Percentiles rank a stretch among this genome's conserved stretches.
Conservation (phyloP, 2,113 vertebrate genomes). For the Pelvicachromis taeniatus region DNA sequence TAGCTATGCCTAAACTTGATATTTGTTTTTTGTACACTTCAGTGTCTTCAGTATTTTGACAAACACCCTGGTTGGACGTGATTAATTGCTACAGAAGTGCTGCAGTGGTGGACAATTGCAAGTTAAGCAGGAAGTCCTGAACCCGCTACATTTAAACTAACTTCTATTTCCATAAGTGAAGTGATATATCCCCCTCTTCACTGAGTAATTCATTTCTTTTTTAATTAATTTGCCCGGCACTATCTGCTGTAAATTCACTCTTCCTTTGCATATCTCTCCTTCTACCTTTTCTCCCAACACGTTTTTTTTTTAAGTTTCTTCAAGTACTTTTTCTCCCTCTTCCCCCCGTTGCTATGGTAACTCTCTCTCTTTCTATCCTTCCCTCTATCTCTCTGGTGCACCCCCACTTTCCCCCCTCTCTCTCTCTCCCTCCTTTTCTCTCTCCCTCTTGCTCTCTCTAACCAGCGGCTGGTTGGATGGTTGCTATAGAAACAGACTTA, state of each 20-base stretch:
- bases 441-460: constrained; percentile 25
- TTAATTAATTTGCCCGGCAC: constrained; percentile 9
- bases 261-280: constrained; percentile 1
- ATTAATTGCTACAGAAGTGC: not conserved
- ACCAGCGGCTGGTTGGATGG: constrained; percentile 61
- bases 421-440: constrained; percentile 19
- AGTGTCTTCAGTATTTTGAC: not conserved
- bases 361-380: constrained; percentile 22
- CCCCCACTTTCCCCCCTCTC: constrained; percentile 36
- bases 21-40: not conserved
- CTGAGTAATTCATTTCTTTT: constrained; percentile 9
- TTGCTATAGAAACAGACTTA: constrained; percentile 78
- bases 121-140: not conserved
- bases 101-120: not conserved
- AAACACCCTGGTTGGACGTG: not conserved
- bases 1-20: not conserved
- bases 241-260: not conserved
- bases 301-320: constrained; percentile 39
- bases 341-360: constrained; percentile 68
- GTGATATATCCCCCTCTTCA: not conserved
- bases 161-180: not conserved
- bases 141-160: not conserved
- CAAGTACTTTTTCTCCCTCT: constrained; percentile 50
- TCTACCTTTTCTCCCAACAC: constrained; percentile 32
- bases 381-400: constrained; percentile 38